phyloP scores from a whole-genome alignment of 2,888 invertebrate genomes.

The Ochropleura plecta region DNA sequence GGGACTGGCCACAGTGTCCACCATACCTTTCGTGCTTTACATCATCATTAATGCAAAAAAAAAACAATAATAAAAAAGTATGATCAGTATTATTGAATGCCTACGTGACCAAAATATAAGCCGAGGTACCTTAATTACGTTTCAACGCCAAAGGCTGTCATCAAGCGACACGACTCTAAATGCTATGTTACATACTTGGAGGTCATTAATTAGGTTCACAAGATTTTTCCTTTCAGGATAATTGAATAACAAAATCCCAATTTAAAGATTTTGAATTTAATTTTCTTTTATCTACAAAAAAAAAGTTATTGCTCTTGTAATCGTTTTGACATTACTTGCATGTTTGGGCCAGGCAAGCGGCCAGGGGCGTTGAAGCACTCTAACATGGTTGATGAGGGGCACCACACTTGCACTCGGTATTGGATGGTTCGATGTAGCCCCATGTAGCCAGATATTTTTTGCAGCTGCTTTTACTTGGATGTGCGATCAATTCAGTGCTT shows the following conservation, averaged over 20 bases:
- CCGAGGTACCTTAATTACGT: background rate
- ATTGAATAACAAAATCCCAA: background rate
- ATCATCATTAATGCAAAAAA: background rate
- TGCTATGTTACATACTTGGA: background rate
- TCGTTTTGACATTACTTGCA: background rate
- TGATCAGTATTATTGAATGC: background rate
- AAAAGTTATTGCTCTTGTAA: background rate
- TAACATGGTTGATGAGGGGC: background rate
- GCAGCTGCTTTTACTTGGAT: background rate
- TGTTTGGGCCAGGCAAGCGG: background rate
- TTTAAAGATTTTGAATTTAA: background rate
- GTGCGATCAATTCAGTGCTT: background rate
- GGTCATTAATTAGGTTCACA: background rate
- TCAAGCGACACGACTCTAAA: background rate
- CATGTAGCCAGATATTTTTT: background rate
- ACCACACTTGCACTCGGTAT: background rate
- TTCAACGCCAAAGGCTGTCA: background rate
- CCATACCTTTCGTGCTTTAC: slow-evolving; percentile 3
- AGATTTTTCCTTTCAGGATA: background rate
- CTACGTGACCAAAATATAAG: background rate
- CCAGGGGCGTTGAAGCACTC: background rate
- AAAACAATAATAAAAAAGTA: slow-evolving; percentile 1
- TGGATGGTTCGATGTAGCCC: background rate
- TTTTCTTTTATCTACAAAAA: background rate
- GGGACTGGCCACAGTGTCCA: background rate